phyloP scores from a whole-genome alignment of 53 echinoderm and acorn worm genomes.

The Mesocentrotus franciscanus region DNA sequence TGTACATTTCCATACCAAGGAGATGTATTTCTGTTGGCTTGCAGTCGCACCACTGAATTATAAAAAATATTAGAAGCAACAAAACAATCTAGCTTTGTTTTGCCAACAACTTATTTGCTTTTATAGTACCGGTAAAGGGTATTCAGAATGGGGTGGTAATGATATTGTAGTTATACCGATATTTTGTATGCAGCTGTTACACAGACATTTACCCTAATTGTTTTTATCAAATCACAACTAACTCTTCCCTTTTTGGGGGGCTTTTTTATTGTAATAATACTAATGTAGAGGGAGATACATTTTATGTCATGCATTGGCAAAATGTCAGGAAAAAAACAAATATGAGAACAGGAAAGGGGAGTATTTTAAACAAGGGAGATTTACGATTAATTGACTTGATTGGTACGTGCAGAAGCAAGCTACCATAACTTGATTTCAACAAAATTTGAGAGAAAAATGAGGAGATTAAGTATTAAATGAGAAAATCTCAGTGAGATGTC shows the following conservation, averaged over 20 bases:
- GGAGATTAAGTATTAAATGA: not conserved
- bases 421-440: not conserved
- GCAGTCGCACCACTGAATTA: not conserved
- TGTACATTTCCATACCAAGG: not conserved
- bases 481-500: not conserved
- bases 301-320: not conserved
- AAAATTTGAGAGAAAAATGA: not conserved
- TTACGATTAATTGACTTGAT: not conserved
- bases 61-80: not conserved
- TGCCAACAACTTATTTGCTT: not conserved
- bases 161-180: not conserved
- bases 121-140: not conserved
- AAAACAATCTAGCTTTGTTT: not conserved
- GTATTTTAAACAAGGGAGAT: not conserved
- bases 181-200: not conserved
- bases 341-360: not conserved
- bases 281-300: not conserved
- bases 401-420: not conserved
- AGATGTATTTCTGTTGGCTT: not conserved
- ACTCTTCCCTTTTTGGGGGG: not conserved
- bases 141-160: not conserved
- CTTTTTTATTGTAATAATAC: not conserved
- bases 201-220: not conserved
- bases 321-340: not conserved
- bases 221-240: not conserved